Evolutionary conservation across 2,113 vertebrate species (phyloP).

Genomic region (Danionella cerebrum): DNA sequence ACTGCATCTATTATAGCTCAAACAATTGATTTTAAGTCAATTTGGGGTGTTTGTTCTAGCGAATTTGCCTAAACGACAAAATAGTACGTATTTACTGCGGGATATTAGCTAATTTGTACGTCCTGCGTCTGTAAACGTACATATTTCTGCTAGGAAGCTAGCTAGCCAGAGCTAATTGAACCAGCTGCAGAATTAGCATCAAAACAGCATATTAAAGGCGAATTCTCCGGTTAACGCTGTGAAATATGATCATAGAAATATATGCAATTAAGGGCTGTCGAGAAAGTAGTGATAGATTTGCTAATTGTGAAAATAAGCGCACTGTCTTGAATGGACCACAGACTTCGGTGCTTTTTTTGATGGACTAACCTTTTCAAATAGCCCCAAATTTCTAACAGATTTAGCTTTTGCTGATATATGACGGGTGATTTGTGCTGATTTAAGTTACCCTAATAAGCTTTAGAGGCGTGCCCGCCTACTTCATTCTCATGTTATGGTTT

Average conservation of each 20-base stretch:
- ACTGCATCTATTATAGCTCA: slow-evolving; percentile 30
- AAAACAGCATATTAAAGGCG: not conserved
- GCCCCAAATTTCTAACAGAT: not conserved
- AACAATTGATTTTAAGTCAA: not conserved
- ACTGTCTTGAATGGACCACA: slow-evolving; percentile 14
- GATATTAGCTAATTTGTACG: slow-evolving; percentile 62
- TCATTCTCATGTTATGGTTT: slow-evolving; percentile 16
- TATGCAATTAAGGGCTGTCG: not conserved
- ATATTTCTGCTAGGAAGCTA: slow-evolving; percentile 59
- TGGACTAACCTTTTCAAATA: not conserved
- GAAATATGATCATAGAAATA: not conserved
- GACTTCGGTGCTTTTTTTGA: not conserved
- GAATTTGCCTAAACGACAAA: slow-evolving; percentile 23
- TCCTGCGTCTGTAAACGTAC: slow-evolving; percentile 42
- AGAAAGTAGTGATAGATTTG: slow-evolving; percentile 8
- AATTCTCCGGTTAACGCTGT: not conserved
- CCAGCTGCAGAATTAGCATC: slow-evolving; percentile 23
- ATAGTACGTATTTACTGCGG: slow-evolving; percentile 50
- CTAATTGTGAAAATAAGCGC: slow-evolving; percentile 15
- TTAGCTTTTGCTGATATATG: not conserved
- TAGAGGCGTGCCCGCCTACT: slow-evolving; percentile 36
- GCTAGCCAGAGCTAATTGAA: slow-evolving; percentile 56
- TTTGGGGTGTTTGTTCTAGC: not conserved
- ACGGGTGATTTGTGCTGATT: not conserved
- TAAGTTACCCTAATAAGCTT: slow-evolving; percentile 1